Percentiles rank a stretch among this genome's conserved stretches.
phyloP scores from a whole-genome alignment of 2,113 vertebrate species.

The Xiphorhynchus elegans region DNA sequence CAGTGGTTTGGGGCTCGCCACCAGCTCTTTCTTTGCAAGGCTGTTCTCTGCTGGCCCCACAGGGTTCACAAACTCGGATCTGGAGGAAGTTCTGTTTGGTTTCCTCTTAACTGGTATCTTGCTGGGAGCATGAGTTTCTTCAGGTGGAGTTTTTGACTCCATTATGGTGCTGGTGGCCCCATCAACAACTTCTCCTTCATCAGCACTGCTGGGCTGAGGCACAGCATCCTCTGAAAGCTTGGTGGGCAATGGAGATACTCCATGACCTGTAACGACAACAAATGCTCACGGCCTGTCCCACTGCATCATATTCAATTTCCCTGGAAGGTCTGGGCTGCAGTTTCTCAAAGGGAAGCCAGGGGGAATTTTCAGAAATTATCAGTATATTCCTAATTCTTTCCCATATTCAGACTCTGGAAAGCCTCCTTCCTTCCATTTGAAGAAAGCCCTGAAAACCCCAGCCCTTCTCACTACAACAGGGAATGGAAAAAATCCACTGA shows the following conservation, averaged over 20 bases:
- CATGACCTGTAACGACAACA: conserved; percentile 28
- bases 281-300: background rate
- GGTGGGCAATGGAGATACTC: background rate
- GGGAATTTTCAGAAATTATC: background rate
- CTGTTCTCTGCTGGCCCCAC: background rate
- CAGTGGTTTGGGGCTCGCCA: background rate
- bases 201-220: background rate
- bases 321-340: background rate
- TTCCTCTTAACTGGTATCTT: conserved; percentile 68
- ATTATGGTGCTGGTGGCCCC: background rate
- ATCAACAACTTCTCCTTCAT: background rate
- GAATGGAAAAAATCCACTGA: background rate
- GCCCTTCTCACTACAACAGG: background rate
- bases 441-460: background rate
- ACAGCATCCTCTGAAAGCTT: conserved; percentile 2
- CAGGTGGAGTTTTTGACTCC: background rate
- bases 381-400: background rate
- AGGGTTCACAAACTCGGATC: background rate
- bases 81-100: conserved; percentile 12
- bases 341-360: background rate
- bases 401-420: background rate
- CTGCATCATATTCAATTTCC: background rate
- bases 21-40: background rate
- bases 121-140: conserved; percentile 23
- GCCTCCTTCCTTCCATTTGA: background rate